phyloP scores from a whole-genome alignment of 2,113 vertebrate species.

The Lepisosteus osseus region DNA sequence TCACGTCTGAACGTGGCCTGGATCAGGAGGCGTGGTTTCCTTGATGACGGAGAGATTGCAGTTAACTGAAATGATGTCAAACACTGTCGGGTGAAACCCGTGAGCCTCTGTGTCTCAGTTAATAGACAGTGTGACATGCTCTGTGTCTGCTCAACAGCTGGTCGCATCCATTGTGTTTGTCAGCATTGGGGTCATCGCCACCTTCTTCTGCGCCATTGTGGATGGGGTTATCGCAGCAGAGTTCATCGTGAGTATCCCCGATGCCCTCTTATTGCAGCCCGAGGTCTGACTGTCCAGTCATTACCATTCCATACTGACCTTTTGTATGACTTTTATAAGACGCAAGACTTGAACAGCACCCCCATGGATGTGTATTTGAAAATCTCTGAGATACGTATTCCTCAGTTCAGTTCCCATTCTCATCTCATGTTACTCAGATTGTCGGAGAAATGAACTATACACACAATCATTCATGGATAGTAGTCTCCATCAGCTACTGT shows the following conservation, averaged over 20 bases:
- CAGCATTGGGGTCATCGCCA: conserved; percentile 84
- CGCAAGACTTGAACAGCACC: too few species aligned
- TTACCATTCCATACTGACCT: neutral
- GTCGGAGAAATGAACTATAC: neutral
- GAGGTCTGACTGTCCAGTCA: neutral
- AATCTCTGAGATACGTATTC: too few species aligned
- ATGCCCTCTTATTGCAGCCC: neutral
- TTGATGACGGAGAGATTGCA: too few species aligned
- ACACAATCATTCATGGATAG: conserved; percentile 20
- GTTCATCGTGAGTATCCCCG: conserved; percentile 80
- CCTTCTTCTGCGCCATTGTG: conserved; percentile 87
- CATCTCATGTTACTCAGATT: conserved; percentile 12
- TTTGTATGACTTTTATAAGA: too few species aligned
- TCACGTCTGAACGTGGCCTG: too few species aligned
- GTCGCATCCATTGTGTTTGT: conserved; percentile 88
- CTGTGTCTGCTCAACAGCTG: conserved; percentile 61
- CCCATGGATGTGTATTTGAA: too few species aligned
- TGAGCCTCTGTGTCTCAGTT: too few species aligned
- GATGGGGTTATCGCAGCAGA: conserved; percentile 86
- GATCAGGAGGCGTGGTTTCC: too few species aligned
- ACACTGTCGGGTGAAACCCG: too few species aligned
- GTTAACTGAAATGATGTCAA: too few species aligned
- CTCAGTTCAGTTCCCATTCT: too few species aligned
- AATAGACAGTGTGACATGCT: too few species aligned
- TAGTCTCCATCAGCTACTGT: neutral